These are phyloP conservation scores for Saxidomus purpurata DNA, from an alignment of 1,140 invertebrate genomes.

Conservation along the genomic window DNA sequence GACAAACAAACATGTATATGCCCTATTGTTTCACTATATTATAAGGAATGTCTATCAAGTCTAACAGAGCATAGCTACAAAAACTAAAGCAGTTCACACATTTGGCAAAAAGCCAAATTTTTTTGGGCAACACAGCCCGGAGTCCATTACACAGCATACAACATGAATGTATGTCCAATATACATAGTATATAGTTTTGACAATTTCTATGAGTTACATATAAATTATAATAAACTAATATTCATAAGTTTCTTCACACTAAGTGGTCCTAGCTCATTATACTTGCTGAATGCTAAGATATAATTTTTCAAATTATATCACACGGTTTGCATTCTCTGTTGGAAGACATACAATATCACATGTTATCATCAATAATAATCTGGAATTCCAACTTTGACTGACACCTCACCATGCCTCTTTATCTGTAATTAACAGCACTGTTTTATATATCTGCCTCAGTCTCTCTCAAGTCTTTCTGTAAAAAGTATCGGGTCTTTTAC, in stretches of 20 bases:
- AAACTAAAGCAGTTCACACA: not conserved
- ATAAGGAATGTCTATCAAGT: constrained; percentile 24
- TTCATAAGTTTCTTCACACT: not conserved
- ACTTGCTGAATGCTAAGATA: too few species aligned
- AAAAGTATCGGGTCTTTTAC: not conserved
- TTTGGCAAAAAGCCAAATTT: not conserved
- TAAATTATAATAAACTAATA: not conserved
- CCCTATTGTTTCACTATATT: too few species aligned
- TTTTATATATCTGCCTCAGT: too few species aligned
- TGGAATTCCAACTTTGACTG: not conserved
- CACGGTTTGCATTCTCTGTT: not conserved
- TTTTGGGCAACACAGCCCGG: not conserved
- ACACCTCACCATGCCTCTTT: too few species aligned
- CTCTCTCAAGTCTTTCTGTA: too few species aligned
- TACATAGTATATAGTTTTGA: not conserved
- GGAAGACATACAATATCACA: not conserved
- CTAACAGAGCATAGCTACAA: not conserved
- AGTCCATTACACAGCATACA: too few species aligned
- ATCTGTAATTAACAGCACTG: too few species aligned
- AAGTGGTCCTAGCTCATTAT: not conserved
- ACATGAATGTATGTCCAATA: too few species aligned
- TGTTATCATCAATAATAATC: not conserved
- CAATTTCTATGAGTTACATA: not conserved
- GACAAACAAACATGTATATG: too few species aligned
- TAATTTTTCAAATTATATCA: too few species aligned